Percentiles rank a stretch among this genome's conserved stretches.
phyloP scores from a whole-genome alignment of 2,888 invertebrate species.

The Hirtodrosophila duncani region DNA sequence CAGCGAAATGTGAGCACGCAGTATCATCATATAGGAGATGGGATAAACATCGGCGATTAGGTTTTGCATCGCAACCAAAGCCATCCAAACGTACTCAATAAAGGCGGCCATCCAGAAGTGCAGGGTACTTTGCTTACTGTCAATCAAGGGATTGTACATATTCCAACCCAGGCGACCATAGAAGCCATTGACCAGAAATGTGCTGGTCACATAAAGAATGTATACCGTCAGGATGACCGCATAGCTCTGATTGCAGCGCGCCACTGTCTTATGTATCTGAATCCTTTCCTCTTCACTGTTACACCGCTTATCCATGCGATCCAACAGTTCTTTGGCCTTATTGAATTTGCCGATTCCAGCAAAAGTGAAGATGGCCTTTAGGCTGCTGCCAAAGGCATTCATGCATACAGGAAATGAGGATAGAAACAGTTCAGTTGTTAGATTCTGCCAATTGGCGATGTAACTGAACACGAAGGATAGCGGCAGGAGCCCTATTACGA shows the following conservation, averaged over 20 bases:
- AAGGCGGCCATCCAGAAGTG: slow-evolving; percentile 26
- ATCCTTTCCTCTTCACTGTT: slow-evolving; percentile 1
- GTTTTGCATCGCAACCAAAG: slow-evolving; percentile 21
- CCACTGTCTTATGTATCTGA: slow-evolving; percentile 18
- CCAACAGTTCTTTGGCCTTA: slow-evolving; percentile 26
- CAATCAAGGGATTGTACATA: slow-evolving; percentile 38
- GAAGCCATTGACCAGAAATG: slow-evolving; percentile 6
- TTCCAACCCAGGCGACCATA: slow-evolving; percentile 33
- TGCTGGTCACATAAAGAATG: slow-evolving; percentile 15
- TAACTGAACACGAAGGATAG: slow-evolving; percentile 28
- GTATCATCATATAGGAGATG: slow-evolving; percentile 22
- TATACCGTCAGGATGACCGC: slow-evolving; percentile 22
- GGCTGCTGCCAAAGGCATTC: slow-evolving; percentile 27
- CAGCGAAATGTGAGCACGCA: slow-evolving; percentile 31
- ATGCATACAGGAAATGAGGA: slow-evolving; percentile 44
- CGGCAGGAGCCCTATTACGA: slow-evolving; percentile 20
- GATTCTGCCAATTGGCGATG: slow-evolving; percentile 19
- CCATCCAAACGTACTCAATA: slow-evolving; percentile 28
- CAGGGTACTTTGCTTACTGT: slow-evolving; percentile 2
- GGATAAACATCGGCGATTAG: slow-evolving; percentile 43
- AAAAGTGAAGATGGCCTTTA: slow-evolving; percentile 29
- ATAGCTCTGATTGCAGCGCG: slow-evolving; percentile 19
- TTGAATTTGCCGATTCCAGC: slow-evolving; percentile 18
- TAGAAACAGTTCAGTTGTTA: slow-evolving; percentile 49
- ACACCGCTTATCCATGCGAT: slow-evolving; percentile 34